Evolutionary conservation across 2,797 vertebrate genomes (phyloP), one percentile per base, ranked within the genome.

Genomic region (Rhinogobio ventralis): DNA sequence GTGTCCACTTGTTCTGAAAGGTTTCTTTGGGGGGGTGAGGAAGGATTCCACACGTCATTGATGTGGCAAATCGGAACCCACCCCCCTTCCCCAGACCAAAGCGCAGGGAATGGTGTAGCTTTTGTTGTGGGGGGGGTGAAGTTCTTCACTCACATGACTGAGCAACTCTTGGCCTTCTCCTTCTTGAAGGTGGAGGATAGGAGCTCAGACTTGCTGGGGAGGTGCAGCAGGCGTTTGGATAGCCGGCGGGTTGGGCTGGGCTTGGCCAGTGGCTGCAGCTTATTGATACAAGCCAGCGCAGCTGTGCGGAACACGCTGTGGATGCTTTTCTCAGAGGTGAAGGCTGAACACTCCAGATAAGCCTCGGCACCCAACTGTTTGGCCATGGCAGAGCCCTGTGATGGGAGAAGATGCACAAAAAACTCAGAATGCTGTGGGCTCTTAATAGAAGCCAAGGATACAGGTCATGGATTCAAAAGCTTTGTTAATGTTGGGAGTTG

Each of bases 101-200:
- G 87, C 83, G 9, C 78, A 57, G 87, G 79, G 86, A 92, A 92
- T 90, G 89, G 88, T 86, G 90, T 93, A 90, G 91, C 91, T 74
- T 82, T 71, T 82, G 45, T 67, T 53, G 78, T 87, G n/a, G 64
- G 46, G 33, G 36, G 57, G 36, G 85, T 45, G 57, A 57, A 73
- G 60, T 84, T 89, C 89, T 30, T 71, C 88, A 90, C 93, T 96
- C 97, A 99, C 97, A 99, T 99, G 89, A 99, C 93, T 0, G 97
- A 98, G 94, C 98, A 99, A 93, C 97, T 98, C 93, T 97, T 98
- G 90, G 97, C 94, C 90, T 98, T 98, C 92, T 99, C 97, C 93
- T 98, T 98, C 92, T 97, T 98, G 94, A 98, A 98, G 90, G 97
- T 95, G 79, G 96, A 97, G 80, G 97, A 96, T 93, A 98, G 96